Percentiles rank a stretch among this genome's conserved stretches.
These are phyloP conservation scores for Oscheius sp. DNA, from an alignment of 2,888 invertebrate genomes.

Conservation along the genomic window DNA sequence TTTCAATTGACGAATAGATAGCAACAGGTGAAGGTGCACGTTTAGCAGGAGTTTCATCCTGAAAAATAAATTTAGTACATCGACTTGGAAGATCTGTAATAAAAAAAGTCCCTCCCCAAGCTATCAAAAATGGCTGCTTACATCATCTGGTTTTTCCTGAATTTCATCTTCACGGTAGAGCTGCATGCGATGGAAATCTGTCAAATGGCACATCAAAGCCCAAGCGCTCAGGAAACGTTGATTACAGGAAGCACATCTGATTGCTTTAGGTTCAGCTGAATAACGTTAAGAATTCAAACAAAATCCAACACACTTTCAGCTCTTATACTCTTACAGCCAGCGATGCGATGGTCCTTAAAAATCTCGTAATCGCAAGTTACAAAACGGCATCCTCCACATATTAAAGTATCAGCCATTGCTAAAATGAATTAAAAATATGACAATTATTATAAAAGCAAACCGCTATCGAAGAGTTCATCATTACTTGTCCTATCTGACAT, in stretches of 20 bases:
- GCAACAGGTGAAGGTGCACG: constrained; percentile 8
- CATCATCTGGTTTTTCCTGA: background rate
- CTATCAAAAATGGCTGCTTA: background rate
- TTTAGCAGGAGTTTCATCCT: constrained; percentile 26
- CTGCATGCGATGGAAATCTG: constrained; percentile 65
- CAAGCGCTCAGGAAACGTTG: constrained; percentile 59
- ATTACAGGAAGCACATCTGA: constrained; percentile 65
- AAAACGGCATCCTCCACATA: constrained; percentile 84
- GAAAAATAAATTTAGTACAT: too few species aligned
- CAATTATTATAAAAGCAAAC: constrained; percentile 29
- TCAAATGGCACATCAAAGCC: constrained; percentile 65
- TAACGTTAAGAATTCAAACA: background rate
- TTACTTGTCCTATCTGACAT: constrained; percentile 45
- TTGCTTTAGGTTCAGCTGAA: constrained; percentile 60
- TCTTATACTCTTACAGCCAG: constrained; percentile 46
- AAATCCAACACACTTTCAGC: constrained; percentile 41
- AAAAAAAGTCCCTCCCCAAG: too few species aligned
- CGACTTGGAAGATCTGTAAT: too few species aligned
- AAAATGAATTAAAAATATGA: background rate
- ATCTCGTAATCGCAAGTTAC: constrained; percentile 82
- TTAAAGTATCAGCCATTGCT: constrained; percentile 80
- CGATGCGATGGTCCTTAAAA: constrained; percentile 81
- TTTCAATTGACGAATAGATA: constrained; percentile 4
- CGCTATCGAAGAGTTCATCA: constrained; percentile 46
- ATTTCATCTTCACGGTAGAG: constrained; percentile 47